Percentiles rank a stretch among this genome's conserved stretches.
Evolutionary conservation across 2,797 vertebrate genomes (phyloP).

Genomic region (Pseudotriccus pelzelni): DNA sequence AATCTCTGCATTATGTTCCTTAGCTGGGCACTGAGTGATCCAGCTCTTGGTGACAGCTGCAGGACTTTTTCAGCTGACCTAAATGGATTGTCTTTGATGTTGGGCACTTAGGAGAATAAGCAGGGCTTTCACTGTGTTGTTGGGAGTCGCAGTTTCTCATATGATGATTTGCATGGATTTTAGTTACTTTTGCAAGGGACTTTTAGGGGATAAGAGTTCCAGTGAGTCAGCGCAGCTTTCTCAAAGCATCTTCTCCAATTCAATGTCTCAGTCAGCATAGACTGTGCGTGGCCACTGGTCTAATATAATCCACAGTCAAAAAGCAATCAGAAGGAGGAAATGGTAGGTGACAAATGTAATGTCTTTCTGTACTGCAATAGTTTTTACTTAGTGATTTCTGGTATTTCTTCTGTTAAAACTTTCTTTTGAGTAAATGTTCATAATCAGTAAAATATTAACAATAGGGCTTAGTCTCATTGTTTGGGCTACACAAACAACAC

Average conservation of each 20-base stretch:
- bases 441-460: background rate
- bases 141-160: background rate
- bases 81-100: background rate
- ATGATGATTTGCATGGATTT: background rate
- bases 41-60: background rate
- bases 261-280: background rate
- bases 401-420: background rate
- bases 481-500: background rate
- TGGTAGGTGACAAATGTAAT: background rate
- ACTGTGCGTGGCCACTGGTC: background rate
- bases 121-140: accelerated
- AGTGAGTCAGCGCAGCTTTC: background rate
- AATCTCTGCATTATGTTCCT: background rate
- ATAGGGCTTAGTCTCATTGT: background rate
- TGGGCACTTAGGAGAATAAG: background rate
- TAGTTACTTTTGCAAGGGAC: background rate
- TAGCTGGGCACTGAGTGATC: background rate
- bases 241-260: background rate
- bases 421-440: background rate
- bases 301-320: background rate
- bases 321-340: background rate
- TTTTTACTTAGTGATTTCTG: background rate
- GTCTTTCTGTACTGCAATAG: background rate
- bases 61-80: background rate
- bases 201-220: background rate